Evolutionary conservation across 1,140 invertebrate species (phyloP).

Genomic region (Coenobita brevimanus): DNA sequence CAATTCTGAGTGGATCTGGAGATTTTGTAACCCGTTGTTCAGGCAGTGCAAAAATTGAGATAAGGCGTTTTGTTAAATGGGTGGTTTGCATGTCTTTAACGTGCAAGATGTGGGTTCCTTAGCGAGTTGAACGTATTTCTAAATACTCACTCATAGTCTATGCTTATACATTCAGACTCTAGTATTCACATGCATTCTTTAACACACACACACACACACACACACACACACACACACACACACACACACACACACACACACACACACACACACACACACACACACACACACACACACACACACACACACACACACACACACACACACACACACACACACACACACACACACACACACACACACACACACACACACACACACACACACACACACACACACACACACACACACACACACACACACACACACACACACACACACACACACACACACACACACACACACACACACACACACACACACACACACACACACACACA

Average conservation of each 20-base stretch:
- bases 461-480: constrained; percentile 11
- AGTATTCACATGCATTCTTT: neutral
- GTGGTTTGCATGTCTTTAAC: no score
- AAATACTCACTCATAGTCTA: no score
- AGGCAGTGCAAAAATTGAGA: no score
- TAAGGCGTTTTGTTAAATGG: no score
- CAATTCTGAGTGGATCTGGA: no score
- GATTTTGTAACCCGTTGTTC: no score
- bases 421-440: constrained; percentile 35
- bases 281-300: constrained; percentile 19
- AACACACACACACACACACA: neutral
- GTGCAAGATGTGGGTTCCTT: no score
- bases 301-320: constrained; percentile 21
- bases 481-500: neutral
- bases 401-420: constrained; percentile 35
- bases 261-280: constrained; percentile 4
- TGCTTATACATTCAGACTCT: no score
- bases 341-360: constrained; percentile 1
- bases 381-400: neutral
- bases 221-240: neutral
- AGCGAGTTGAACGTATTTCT: no score
- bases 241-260: neutral
- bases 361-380: neutral
- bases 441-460: constrained; percentile 13
- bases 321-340: constrained; percentile 20